Evolutionary conservation across 2,113 vertebrate genomes (phyloP), one percentile per base, ranked within the genome.

Genomic region (Hypanus sabinus): DNA sequence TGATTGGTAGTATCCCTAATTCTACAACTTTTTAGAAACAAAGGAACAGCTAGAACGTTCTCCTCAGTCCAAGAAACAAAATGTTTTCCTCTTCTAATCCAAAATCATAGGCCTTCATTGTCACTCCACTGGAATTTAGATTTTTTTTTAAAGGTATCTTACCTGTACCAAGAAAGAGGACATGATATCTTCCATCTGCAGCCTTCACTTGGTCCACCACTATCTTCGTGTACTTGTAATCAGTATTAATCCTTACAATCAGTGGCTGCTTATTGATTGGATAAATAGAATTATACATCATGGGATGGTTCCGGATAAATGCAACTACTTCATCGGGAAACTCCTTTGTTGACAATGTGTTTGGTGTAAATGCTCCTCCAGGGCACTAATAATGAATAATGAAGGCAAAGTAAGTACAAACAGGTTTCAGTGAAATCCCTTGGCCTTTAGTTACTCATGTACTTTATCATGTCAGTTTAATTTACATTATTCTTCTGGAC

Each of bases 321-420:
- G 97, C 99, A 95, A 99, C 98, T 94, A 99, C 99, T 0, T 99
- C 99, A 0, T 99, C 99, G 16, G 99, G 98, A 95, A 99, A 99
- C 95, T 99, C 98, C 94, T 99, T 99, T 81, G 98, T 99, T 55
- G 98, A 98, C 76, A 96, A 94, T 94, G 98, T 97, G 76, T 98
- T 98, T 60, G 98, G 99, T 3, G 99, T 99, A 95, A 99, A 99
- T 11, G 99, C 98, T 95, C 99, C 98, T 75, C 99, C 99, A 0
- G 99, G 99, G 94, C 99, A 99, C 99, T 99, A 93, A 0, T 76
- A 95, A 94, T 85, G 94, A 95, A 90, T 94, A 27, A 94, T 73
- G 68, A 27, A 71, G 27, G 30, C 38, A 85, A 55, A 65, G 60
- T n/a, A 65, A 57, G 20, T 24, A 38, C 16, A 38, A 68, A 38